These are phyloP conservation scores for Tringa solitaria DNA, from an alignment of 2,113 vertebrate genomes.

Conservation along the genomic window DNA sequence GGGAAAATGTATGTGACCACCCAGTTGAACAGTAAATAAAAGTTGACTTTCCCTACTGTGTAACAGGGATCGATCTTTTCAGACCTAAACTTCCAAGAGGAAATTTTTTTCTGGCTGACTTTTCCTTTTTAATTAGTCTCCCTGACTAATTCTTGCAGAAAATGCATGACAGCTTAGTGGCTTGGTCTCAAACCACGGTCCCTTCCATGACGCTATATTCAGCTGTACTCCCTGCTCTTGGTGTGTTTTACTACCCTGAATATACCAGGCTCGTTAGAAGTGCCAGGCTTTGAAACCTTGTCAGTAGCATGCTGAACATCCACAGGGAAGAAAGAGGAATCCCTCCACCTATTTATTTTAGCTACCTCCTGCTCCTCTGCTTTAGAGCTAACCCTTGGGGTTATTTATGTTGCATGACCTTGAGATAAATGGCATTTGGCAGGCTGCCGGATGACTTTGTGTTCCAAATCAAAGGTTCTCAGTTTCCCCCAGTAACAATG, in stretches of 20 bases:
- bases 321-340: constrained; percentile 3
- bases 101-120: not conserved
- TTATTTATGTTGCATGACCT: constrained; percentile 33
- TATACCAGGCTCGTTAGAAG: not conserved
- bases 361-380: not conserved
- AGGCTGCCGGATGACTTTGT: not conserved
- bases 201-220: not conserved
- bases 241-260: not conserved
- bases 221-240: not conserved
- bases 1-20: not conserved
- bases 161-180: not conserved
- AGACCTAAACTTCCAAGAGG: not conserved
- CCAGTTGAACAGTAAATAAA: not conserved
- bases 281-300: not conserved
- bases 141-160: constrained; percentile 17
- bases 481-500: constrained; percentile 21
- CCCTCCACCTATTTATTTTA: not conserved
- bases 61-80: not conserved
- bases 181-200: not conserved
- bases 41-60: not conserved
- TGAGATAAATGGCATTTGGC: constrained; percentile 34
- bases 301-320: not conserved
- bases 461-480: constrained; percentile 31
- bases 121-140: not conserved
- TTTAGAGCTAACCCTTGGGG: not conserved